Percentiles rank a stretch among this genome's conserved stretches.
These are phyloP conservation scores for Dysidea cf. avara DNA, from an alignment of 37 sponge, comb jelly and placozoan species.

Conservation along the genomic window DNA sequence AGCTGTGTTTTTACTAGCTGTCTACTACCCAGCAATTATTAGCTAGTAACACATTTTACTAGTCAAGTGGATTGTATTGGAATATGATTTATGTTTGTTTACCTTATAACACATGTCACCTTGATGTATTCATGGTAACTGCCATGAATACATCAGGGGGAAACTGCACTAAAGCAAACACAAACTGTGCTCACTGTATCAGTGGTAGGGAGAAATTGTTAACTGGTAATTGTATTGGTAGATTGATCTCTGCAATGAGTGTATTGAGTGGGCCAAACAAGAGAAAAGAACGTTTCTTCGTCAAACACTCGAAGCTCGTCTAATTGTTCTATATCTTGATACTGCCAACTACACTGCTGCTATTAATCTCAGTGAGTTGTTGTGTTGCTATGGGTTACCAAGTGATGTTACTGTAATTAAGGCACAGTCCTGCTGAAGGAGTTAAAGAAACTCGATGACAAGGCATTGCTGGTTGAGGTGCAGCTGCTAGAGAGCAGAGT, in stretches of 20 bases:
- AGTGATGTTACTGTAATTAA: slow-evolving; percentile 11
- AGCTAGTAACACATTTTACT: no score
- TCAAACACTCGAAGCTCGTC: slow-evolving; percentile 82
- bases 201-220: no score
- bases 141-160: no score
- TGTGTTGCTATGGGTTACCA: background rate
- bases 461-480: slow-evolving; percentile 93
- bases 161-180: no score
- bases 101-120: no score
- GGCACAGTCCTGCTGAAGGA: slow-evolving; percentile 73
- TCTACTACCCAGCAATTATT: no score
- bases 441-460: slow-evolving; percentile 98
- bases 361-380: slow-evolving; percentile 17
- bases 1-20: no score
- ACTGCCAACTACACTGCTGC: slow-evolving; percentile 57
- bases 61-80: no score
- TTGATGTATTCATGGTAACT: no score
- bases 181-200: no score
- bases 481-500: slow-evolving; percentile 95
- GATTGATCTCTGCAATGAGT: slow-evolving; percentile 79
- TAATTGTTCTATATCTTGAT: slow-evolving; percentile 34
- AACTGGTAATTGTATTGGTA: no score
- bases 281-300: slow-evolving; percentile 93
- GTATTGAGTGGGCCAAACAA: slow-evolving; percentile 93
- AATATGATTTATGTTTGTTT: no score